Evolutionary conservation across 2,797 vertebrate genomes (phyloP), one percentile per base, ranked within the genome.

Genomic region (Lemur catta): DNA sequence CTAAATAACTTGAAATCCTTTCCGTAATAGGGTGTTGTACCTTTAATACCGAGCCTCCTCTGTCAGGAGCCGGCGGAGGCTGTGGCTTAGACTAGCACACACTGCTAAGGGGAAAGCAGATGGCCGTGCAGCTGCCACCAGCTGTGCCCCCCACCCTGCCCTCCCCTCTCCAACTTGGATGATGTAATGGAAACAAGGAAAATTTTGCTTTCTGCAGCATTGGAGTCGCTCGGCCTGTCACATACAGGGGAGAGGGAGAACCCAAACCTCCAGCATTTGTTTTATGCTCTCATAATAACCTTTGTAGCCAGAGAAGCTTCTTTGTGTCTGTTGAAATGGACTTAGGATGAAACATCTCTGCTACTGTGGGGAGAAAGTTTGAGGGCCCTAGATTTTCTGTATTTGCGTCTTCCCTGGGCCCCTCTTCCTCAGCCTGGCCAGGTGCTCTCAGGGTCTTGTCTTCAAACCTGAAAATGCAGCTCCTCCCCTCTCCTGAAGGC

Each of bases 41-140:
- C 96, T 97, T 97, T 97, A 97, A 97, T 87, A 85, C 84, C 33
- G 89, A 0, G 46, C 61, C 89, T 91, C 92, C 95, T 96, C 92
- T 94, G 0, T 97, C 93, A 95, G 94, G 97, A 97, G 96, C 98
- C 97, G 96, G 98, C 98, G 98, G 98, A 98, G 98, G 98, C 98
- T 98, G 98, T 98, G 98, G 96, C 99, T 99, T 98, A 98, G 99
- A 98, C 98, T 98, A 99, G 99, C 98, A 98, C 98, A 98, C 98
- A 98, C 98, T 99, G 99, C 90, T 98, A 98, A 99, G 99, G 98
- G 98, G 97, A 98, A 98, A 99, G 99, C 99, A 99, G 99, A 99
- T 99, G 99, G 99, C 98, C 98, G 98, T 98, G 98, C 98, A 99
- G 99, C 99, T 99, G 99, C 99, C 98, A 98, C 99, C 99, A 99